Conservation (phyloP, 2,888 invertebrate genomes). For the Latheticus oryzae region DNA sequence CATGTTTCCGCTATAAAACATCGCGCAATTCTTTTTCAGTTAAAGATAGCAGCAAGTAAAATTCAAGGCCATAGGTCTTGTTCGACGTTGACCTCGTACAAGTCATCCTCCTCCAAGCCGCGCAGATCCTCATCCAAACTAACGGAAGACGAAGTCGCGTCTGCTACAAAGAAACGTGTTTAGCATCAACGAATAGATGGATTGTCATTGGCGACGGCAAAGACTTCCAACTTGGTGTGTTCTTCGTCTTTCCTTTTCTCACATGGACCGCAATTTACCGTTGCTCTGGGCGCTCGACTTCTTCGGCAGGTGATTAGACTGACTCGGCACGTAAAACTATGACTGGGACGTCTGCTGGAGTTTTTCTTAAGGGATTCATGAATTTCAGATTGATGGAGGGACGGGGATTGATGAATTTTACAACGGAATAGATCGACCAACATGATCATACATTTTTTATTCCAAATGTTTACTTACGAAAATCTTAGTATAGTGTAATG, state of each 20-base stretch:
- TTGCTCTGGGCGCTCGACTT: slow-evolving; percentile 39
- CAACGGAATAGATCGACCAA: no score
- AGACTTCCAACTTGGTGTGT: no score
- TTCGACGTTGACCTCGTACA: slow-evolving; percentile 53
- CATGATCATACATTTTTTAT: no score
- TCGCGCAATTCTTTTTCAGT: no score
- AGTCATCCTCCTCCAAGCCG: slow-evolving; percentile 29
- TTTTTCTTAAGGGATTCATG: slow-evolving; percentile 33
- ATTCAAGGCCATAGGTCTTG: slow-evolving; percentile 56
- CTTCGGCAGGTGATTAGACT: slow-evolving; percentile 39
- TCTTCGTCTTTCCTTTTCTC: slow-evolving; percentile 19
- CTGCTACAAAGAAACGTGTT: slow-evolving; percentile 36
- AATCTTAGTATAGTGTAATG: no score
- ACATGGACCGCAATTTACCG: slow-evolving; percentile 38
- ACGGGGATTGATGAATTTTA: slow-evolving; percentile 34
- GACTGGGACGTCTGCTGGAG: slow-evolving; percentile 30
- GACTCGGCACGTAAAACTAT: slow-evolving; percentile 36
- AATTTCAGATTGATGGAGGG: slow-evolving; percentile 39
- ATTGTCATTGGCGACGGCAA: slow-evolving; percentile 35
- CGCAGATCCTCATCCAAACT: slow-evolving; percentile 23
- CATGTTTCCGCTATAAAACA: slow-evolving; percentile 31
- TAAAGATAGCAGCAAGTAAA: no score
- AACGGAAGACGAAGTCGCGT: slow-evolving; percentile 42
- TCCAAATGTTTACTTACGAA: no score
- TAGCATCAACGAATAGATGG: slow-evolving; percentile 34